Percentiles rank a stretch among this genome's conserved stretches.
Evolutionary conservation across 2,113 vertebrate species (phyloP).

Genomic region (Rhizomys pruinosus): DNA sequence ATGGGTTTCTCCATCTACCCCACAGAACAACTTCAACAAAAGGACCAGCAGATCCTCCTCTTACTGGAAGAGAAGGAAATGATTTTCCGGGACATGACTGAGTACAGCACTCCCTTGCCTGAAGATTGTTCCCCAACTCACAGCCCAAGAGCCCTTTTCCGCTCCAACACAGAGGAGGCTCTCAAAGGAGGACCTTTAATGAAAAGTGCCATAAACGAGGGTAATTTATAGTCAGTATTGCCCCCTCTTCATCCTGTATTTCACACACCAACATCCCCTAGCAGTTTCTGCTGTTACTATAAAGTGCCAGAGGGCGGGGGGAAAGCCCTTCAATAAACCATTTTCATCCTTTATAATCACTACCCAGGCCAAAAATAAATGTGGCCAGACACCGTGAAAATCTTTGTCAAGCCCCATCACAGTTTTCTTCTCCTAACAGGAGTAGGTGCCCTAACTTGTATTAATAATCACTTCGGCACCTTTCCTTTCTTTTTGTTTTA

Average conservation of each 20-base stretch:
- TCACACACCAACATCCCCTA: not conserved
- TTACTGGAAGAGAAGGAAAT: slow-evolving; percentile 94
- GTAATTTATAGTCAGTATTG: slow-evolving; percentile 77
- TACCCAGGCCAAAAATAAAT: not conserved
- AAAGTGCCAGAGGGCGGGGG: too few relatives aligned
- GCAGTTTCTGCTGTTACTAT: not conserved
- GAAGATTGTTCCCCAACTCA: slow-evolving; percentile 83
- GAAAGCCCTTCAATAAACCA: not conserved
- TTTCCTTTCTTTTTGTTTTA: not conserved
- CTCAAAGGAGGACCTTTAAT: slow-evolving; percentile 93
- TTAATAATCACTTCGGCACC: not conserved
- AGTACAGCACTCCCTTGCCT: slow-evolving; percentile 83
- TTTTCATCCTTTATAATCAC: not conserved
- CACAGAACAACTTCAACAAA: slow-evolving; percentile 93
- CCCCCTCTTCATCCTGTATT: not conserved
- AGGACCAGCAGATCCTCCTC: slow-evolving; percentile 94
- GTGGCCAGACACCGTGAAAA: not conserved
- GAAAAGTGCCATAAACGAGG: slow-evolving; percentile 94
- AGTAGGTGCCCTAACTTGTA: too few relatives aligned
- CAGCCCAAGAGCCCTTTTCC: slow-evolving; percentile 89
- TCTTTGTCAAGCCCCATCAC: not conserved
- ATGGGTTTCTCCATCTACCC: not conserved
- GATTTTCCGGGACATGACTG: slow-evolving; percentile 94
- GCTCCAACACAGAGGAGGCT: slow-evolving; percentile 91
- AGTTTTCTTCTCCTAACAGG: not conserved